Evolutionary conservation across 2,113 vertebrate species (phyloP).

Genomic region (Nettapus auritus): DNA sequence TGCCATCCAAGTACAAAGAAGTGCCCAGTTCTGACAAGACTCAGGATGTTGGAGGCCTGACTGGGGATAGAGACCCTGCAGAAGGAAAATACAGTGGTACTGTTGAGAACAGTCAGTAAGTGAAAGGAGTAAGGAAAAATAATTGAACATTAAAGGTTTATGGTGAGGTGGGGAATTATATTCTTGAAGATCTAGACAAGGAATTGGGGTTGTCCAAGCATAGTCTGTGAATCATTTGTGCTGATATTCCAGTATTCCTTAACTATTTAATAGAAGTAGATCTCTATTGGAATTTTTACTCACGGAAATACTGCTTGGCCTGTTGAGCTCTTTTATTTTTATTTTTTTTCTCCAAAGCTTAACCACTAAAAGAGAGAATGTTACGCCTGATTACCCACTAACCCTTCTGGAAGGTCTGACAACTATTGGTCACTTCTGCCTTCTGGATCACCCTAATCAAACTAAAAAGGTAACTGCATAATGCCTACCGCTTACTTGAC

Average conservation of each 20-base stretch:
- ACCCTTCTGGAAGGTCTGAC: slow-evolving; percentile 95
- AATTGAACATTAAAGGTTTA: background rate
- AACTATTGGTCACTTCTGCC: slow-evolving; percentile 91
- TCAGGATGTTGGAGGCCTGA: background rate
- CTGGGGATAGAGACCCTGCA: background rate
- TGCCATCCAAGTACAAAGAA: background rate
- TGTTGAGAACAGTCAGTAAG: background rate
- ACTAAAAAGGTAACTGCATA: slow-evolving; percentile 81
- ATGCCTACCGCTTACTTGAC: background rate
- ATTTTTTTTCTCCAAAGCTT: slow-evolving; percentile 61
- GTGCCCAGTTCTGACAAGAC: background rate
- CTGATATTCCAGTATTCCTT: background rate
- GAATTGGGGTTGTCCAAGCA: background rate
- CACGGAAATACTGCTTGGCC: background rate
- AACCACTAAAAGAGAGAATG: slow-evolving; percentile 87
- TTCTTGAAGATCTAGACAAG: background rate
- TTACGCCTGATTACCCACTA: slow-evolving; percentile 94
- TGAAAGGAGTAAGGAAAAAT: background rate
- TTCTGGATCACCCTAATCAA: slow-evolving; percentile 85
- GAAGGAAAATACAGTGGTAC: background rate
- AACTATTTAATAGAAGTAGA: background rate
- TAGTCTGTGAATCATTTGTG: background rate
- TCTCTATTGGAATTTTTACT: background rate
- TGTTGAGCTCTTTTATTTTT: background rate
- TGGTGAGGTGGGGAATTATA: background rate